Base-by-base conservation (phyloP, 2,113 vertebrate species). In the Neotragus pygmaeus region DNA sequence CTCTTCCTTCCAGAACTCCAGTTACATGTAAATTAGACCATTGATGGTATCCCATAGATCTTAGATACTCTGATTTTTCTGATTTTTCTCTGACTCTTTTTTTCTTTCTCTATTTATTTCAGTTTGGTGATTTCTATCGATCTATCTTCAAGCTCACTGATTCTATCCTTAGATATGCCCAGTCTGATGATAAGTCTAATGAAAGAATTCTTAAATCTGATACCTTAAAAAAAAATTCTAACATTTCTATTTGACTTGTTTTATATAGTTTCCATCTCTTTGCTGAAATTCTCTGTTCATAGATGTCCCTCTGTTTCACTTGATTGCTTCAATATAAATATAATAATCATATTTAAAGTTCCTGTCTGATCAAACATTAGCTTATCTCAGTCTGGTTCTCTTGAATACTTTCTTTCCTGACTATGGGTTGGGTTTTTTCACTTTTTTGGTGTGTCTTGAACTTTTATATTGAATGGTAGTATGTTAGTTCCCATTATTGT, bases 21-120 rank as follows among this genome's bases (percentile, higher is more conserved):
- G 21, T 66, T 90, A 93, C 12, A 28, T 88, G 4, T 57, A 25
- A 57, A 39, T 90, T 95, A 60, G 80, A 58, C 36, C 49, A 73
- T 33, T 64, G 57, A 70, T 88, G 78, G 77, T 80, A 45, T 62
- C 19, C 53, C 53, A 39, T 66, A 21, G n/a, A 85, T 85, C 53
- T 93, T 83, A 23, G 75, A 87, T 64, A 49, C 19, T 84, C 33
- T 78, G n/a, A n/a, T n/a, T n/a, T 5, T 66, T 83, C 45, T 49
- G 49, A 49, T 51, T 75, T 81, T 73, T 25, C 8, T 64, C 19
- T 21, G 3, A 90, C 10, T 49, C n/a, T 39, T 47, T 17, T 66
- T 87, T 75, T 57, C 45, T 77, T 81, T 93, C 36, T 60, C 5
- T 94, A n/a, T 97, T 86, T 94, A n/a, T 97, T 86, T 91, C 51